Base-by-base conservation (phyloP, 2,888 invertebrate species). In the Sesia bembeciformis region DNA sequence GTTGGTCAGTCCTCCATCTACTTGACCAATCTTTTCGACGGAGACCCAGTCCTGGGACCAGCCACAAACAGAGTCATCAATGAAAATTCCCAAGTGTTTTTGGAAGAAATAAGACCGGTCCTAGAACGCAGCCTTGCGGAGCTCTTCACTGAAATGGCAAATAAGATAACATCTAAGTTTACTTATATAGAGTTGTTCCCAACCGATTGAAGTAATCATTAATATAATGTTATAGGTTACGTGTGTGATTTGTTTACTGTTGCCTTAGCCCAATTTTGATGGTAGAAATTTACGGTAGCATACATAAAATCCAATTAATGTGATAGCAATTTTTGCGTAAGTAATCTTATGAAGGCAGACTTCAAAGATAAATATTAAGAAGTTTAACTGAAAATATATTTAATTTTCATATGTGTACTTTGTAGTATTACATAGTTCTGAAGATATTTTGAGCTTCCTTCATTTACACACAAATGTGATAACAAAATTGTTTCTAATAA, bases 171-270 rank as follows among this genome's bases (percentile, higher is more conserved):
- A 0, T 85, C 90, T 7, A 91, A 91, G 55, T 94, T 94, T 70
- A 92, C 93, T 3, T 94, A 93, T 69, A 90, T 93, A 60, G 93
- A 94, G 84, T 78, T 94, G 54, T 94, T 94, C 69, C 93, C 93
- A 40, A 46, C 39, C 90, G 72, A 80, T 67, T 54, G 46, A 46
- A 46, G n/a, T 42, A 42, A 6, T 6, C 5, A 42, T 42, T 5
- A 7, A 42, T 42, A 6, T 42, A 7, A 42, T 42, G 7, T 42
- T 6, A 42, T 42, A 3, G 3, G 42, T 7, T 1, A 5, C 7
- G 7, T 42, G 5, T 42, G 42, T 42, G 7, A 42, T 42, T 6
- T 42, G 7, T 42, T 42, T 42, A 7, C 7, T 6, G 1, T 7
- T 42, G 42, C 23, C 23, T 23, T 23, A 23, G 23, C 23, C 23